phyloP scores from a whole-genome alignment of 2,113 vertebrate species.

The Caranx ignobilis region DNA sequence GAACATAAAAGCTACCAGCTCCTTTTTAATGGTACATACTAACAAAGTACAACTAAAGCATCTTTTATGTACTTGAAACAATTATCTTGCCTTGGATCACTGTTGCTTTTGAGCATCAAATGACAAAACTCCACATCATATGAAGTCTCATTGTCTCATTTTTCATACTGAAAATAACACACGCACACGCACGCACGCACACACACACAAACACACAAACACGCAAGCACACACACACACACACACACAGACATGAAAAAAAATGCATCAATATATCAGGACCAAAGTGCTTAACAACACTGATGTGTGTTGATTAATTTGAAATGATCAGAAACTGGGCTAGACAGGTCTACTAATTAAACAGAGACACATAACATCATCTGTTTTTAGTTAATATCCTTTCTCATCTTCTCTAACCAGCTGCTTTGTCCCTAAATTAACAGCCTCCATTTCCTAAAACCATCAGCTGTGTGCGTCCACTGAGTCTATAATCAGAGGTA shows the following conservation, averaged over 20 bases:
- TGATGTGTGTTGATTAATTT: constrained; percentile 34
- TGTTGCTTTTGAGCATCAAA: constrained; percentile 29
- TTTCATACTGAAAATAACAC: constrained; percentile 10
- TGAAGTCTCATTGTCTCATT: constrained; percentile 20
- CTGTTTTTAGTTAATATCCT: constrained; percentile 23
- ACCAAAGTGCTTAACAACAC: constrained; percentile 69
- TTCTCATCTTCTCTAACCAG: constrained; percentile 14
- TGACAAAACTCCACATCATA: constrained; percentile 19
- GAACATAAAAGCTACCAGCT: constrained; percentile 28
- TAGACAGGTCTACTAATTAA: constrained; percentile 4
- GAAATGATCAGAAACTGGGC: constrained; percentile 44
- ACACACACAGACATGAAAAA: too few species aligned
- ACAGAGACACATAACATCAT: constrained; percentile 20
- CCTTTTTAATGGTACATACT: neutral
- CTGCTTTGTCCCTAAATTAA: constrained; percentile 44
- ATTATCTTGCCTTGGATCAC: constrained; percentile 49
- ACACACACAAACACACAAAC: too few species aligned
- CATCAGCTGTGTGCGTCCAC: constrained; percentile 2
- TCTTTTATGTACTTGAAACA: constrained; percentile 15
- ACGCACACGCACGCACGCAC: too few species aligned
- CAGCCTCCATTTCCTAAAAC: constrained; percentile 11
- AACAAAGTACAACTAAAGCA: neutral
- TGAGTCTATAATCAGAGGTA: constrained; percentile 22
- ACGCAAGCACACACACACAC: too few species aligned
- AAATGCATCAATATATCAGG: constrained; percentile 17